These are phyloP conservation scores for Eulemur rubriventer DNA, from an alignment of 2,797 vertebrate species.

Conservation along the genomic window DNA sequence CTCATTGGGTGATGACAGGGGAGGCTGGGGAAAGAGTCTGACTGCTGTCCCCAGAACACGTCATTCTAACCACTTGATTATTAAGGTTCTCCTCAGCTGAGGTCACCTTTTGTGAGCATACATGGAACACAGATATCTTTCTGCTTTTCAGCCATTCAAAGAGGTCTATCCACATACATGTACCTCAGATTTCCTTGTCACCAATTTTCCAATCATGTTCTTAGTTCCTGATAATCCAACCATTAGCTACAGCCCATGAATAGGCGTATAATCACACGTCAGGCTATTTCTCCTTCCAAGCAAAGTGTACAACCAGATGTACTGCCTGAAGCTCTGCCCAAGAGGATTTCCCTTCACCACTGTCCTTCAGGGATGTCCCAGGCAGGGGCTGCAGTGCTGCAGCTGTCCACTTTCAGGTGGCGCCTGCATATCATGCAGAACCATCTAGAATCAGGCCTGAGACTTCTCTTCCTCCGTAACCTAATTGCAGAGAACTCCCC, in stretches of 20 bases:
- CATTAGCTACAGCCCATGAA: background rate
- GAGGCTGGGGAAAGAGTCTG: too few species aligned
- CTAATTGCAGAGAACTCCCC: background rate
- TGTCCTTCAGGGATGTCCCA: too few species aligned
- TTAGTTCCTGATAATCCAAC: background rate
- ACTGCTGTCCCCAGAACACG: too few species aligned
- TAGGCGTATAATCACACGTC: background rate
- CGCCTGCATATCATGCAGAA: background rate
- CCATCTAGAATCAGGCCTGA: background rate
- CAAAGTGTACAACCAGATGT: background rate
- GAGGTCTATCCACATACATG: too few species aligned
- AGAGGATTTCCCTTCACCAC: too few species aligned
- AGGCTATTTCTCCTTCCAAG: background rate
- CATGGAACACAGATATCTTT: background rate
- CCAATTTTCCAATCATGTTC: too few species aligned
- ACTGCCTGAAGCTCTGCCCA: too few species aligned
- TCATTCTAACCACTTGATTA: too few species aligned
- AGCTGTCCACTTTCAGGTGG: too few species aligned
- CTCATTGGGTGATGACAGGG: background rate
- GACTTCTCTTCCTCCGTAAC: background rate
- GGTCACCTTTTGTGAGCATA: background rate
- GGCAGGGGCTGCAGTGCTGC: too few species aligned
- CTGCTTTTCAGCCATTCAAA: background rate
- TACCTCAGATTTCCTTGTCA: too few species aligned
- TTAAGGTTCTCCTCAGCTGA: background rate